phyloP scores from a whole-genome alignment of 1,140 invertebrate species.

The Atopsyche davidsoni region DNA sequence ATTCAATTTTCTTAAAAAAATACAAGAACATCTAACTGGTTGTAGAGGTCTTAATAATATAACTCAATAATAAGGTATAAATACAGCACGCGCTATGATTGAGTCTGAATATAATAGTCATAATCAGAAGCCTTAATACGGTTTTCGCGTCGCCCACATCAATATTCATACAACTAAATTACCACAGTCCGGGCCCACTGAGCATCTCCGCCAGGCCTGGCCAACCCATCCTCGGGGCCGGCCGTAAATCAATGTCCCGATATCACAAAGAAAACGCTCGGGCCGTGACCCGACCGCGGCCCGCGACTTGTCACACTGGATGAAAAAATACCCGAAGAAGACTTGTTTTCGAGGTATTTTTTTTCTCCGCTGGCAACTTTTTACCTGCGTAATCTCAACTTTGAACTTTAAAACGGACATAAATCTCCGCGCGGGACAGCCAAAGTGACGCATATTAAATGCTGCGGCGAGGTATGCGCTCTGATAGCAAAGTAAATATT shows the following conservation, averaged over 20 bases:
- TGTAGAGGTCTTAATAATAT: no score
- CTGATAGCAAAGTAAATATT: background rate
- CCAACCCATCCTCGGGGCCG: background rate
- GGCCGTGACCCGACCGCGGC: conserved; percentile 16
- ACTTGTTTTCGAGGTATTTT: conserved; percentile 12
- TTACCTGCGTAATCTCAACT: conserved; percentile 27
- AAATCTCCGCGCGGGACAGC: conserved; percentile 21
- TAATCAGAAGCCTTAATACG: no score
- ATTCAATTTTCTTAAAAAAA: no score
- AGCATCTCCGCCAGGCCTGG: no score
- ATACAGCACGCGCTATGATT: no score
- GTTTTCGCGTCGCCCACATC: no score
- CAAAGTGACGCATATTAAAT: conserved; percentile 25
- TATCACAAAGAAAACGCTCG: conserved; percentile 4
- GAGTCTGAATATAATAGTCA: no score
- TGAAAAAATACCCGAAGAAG: conserved; percentile 16
- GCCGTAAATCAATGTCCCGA: conserved; percentile 10
- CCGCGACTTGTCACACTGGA: conserved; percentile 22
- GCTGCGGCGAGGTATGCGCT: background rate
- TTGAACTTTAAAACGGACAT: conserved; percentile 28
- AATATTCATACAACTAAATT: no score
- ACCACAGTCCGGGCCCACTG: no score
- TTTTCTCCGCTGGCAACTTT: conserved; percentile 3
- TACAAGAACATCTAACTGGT: no score
- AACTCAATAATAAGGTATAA: no score